Evolutionary conservation across 1,140 invertebrate species (phyloP).

Genomic region (Caenorhabditis inopinata): DNA sequence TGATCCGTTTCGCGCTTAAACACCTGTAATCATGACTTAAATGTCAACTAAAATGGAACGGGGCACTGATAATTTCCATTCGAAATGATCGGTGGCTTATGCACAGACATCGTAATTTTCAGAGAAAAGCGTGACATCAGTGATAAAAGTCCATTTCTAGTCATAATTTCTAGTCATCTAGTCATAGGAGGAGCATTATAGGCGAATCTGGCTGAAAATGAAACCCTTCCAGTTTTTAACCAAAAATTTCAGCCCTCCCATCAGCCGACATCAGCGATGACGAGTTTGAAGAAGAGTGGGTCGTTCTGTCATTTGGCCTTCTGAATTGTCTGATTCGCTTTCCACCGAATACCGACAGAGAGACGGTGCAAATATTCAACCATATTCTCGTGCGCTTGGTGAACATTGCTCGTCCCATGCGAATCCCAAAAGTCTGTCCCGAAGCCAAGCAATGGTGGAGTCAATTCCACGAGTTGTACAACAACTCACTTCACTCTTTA

Average conservation of each 20-base stretch:
- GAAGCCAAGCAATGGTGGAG: slow-evolving; percentile 1
- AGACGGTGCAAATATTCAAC: neutral
- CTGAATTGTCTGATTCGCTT: neutral
- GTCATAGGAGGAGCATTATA: too few species aligned
- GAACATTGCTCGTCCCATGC: slow-evolving; percentile 6
- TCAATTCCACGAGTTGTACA: neutral
- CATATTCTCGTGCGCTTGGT: neutral
- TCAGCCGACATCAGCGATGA: neutral
- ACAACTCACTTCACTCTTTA: neutral
- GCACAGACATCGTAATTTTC: too few species aligned
- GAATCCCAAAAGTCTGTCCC: neutral
- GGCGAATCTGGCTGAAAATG: too few species aligned
- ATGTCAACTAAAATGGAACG: too few species aligned
- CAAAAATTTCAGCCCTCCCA: neutral
- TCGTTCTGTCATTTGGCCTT: neutral
- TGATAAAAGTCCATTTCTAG: too few species aligned
- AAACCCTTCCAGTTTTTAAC: too few species aligned
- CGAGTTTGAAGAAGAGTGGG: slow-evolving; percentile 29
- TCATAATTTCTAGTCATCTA: too few species aligned
- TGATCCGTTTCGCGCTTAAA: too few species aligned
- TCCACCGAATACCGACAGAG: neutral
- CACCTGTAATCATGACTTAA: too few species aligned
- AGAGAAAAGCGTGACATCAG: too few species aligned
- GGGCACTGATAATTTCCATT: too few species aligned
- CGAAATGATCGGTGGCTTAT: too few species aligned